Conservation (phyloP, 2,797 vertebrate species). For the Microctenopoma steveboyesi region DNA sequence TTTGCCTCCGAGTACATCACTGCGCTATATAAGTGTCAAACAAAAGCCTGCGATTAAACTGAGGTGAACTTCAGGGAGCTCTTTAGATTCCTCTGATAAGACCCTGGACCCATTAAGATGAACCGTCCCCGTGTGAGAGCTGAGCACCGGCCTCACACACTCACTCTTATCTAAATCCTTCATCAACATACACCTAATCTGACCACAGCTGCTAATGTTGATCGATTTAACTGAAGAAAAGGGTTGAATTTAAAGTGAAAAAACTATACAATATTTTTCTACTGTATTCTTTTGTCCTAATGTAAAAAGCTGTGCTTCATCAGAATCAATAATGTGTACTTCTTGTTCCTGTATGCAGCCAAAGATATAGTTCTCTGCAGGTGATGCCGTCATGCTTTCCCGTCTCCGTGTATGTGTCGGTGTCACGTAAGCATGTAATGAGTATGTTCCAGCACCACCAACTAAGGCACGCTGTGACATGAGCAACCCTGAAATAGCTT, state of each 20-base stretch:
- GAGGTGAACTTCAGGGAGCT: constrained; percentile 78
- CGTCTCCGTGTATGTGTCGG: constrained; percentile 2
- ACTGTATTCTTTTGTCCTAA: constrained; percentile 18
- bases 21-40: constrained; percentile 45
- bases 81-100: constrained; percentile 81
- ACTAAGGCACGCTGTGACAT: constrained; percentile 67
- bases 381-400: constrained; percentile 24
- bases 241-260: constrained; percentile 17
- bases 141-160: constrained; percentile 64
- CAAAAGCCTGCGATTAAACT: constrained; percentile 57
- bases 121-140: constrained; percentile 60
- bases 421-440: constrained; percentile 46
- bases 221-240: constrained; percentile 61
- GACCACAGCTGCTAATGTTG: constrained; percentile 68
- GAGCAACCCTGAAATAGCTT: constrained; percentile 80
- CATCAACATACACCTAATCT: constrained; percentile 78
- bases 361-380: constrained; percentile 2
- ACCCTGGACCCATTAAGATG: constrained; percentile 58
- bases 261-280: constrained; percentile 35
- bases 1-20: constrained; percentile 41
- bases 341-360: neutral
- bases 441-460: constrained; percentile 58
- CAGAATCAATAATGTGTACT: neutral
- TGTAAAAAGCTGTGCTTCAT: neutral
- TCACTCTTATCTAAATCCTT: constrained; percentile 78